Base-by-base conservation (phyloP, 2,113 vertebrate genomes). In the Neoarius graeffei region DNA sequence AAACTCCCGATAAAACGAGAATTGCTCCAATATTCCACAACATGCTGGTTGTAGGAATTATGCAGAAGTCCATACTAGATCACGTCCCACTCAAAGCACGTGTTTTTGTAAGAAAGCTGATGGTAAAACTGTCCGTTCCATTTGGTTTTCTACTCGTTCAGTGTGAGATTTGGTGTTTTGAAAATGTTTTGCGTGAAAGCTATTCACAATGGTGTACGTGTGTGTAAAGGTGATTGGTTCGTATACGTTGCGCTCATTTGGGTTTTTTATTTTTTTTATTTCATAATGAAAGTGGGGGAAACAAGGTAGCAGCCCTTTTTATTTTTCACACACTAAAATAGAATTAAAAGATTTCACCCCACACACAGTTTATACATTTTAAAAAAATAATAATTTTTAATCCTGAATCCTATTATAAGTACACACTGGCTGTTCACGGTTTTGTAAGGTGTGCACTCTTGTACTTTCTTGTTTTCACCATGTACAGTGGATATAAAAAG, bases 1-100 rank as follows among this genome's bases (percentile, higher is more conserved):
- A 19, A 66, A 52, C 81, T 3, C 48, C 42, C 15, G 42, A 67
- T 20, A 85, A 48, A 62, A n/a, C 27, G 9, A 62, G 62, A n/a
- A 73, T 30, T 20, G 15, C 69, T 85, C 54, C 67, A 10, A 27
- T 79, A n/a, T 67, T n/a, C 25, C 74, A 69, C 52, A 57, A 20
- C 17, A 6, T 48, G 19, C 25, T 54, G 56, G 19, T 42, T 89
- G 83, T 80, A 50, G 76, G 74, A 85, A 42, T 87, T 87, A 82
- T 84, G 57, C 83, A 87, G 85, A 4, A 80, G 66, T 71, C 69
- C 27, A 19, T n/a, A 23, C 52, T 35, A 57, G 64, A 10, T 50
- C 42, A 52, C 27, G n/a, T 83, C 52, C 66, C 27, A 30, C 77
- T 57, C n/a, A 30, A 79, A 82, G 66, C 1, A 17, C 66, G 57